Conservation (phyloP, 37 sponge, comb jelly and placozoan genomes). For the Chondrilla cf. caribensis region DNA sequence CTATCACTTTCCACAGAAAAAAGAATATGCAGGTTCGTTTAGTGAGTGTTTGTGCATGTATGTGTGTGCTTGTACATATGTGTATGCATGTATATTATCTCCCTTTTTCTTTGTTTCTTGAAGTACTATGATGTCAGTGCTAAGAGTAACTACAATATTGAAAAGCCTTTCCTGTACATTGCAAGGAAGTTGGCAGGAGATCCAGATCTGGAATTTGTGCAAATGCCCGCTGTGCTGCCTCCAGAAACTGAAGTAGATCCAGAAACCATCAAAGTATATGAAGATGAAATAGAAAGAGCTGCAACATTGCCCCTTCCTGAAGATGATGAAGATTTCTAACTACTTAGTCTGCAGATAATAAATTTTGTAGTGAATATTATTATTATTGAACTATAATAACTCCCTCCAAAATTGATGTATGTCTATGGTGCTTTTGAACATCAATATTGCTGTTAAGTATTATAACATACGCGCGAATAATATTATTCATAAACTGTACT, state of each 20-base stretch:
- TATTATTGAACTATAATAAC: too few species aligned
- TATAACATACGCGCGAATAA: too few species aligned
- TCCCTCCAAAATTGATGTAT: too few species aligned
- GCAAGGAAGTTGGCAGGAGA: constrained; percentile 41
- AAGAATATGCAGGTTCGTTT: constrained; percentile 90
- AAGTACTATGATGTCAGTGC: constrained; percentile 68
- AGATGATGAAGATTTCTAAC: constrained; percentile 48
- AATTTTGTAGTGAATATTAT: too few species aligned
- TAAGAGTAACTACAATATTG: constrained; percentile 57
- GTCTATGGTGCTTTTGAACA: too few species aligned
- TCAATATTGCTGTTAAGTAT: too few species aligned
- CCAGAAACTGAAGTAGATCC: constrained; percentile 83
- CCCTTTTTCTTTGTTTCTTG: neutral
- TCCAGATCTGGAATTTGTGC: constrained; percentile 35
- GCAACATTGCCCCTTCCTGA: constrained; percentile 42
- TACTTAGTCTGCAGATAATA: too few species aligned
- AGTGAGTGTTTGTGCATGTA: too few species aligned
- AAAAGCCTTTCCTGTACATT: constrained; percentile 47
- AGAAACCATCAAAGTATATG: constrained; percentile 19
- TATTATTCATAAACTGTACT: too few species aligned
- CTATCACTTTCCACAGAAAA: constrained; percentile 95
- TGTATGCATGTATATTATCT: neutral
- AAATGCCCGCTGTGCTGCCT: constrained; percentile 88
- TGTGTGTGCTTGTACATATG: neutral
- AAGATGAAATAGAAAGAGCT: constrained; percentile 36